phyloP scores from a whole-genome alignment of 2,113 vertebrate species.

The Pteropus alecto region DNA sequence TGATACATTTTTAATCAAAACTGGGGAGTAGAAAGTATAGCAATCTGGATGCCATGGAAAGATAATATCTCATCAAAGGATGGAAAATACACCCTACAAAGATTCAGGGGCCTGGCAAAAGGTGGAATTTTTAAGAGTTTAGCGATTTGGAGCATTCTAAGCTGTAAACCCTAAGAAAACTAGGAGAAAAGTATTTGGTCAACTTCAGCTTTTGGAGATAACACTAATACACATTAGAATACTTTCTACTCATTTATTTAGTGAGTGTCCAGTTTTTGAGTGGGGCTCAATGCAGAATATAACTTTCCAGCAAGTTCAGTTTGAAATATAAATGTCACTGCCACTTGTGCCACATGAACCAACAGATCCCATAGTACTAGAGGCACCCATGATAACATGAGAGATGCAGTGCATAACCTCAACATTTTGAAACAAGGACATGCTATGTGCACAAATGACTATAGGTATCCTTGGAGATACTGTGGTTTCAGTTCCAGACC shows the following conservation, averaged over 20 bases:
- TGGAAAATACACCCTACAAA: neutral
- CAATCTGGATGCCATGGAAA: neutral
- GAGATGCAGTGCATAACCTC: neutral
- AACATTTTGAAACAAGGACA: neutral
- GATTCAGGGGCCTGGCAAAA: neutral
- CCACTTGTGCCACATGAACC: neutral
- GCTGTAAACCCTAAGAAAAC: neutral
- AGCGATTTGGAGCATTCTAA: neutral
- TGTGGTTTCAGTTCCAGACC: neutral
- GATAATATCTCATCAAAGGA: neutral
- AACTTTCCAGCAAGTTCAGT: neutral
- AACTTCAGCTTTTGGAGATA: neutral
- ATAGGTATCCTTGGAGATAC: neutral
- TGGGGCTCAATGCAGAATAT: neutral
- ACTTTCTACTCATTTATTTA: neutral
- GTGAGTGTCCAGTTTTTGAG: neutral
- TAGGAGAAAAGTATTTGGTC: neutral
- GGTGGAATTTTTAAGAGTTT: neutral
- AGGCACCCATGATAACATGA: neutral
- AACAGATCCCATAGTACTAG: neutral
- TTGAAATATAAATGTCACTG: neutral
- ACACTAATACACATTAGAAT: neutral
- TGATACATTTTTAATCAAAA: neutral
- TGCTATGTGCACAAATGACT: neutral
- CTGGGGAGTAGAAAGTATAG: neutral